Percentiles rank a stretch among this genome's conserved stretches.
These are phyloP conservation scores for Silurus meridionalis DNA, from an alignment of 2,113 vertebrate species.

Conservation along the genomic window DNA sequence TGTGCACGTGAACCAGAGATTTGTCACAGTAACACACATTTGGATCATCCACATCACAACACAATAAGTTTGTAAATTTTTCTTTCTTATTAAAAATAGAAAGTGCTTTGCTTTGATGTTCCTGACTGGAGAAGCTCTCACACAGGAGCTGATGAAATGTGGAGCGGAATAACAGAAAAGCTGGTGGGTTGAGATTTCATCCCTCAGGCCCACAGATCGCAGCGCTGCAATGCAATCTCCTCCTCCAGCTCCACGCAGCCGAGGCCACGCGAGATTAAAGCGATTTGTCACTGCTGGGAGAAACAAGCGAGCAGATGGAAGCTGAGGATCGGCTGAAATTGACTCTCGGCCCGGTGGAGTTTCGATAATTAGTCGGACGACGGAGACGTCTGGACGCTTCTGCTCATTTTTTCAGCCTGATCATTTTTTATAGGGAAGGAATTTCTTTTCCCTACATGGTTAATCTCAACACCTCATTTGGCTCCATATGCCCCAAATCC, in stretches of 20 bases:
- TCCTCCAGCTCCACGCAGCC: conserved; percentile 19
- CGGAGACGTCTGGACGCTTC: not conserved
- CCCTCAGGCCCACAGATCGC: conserved; percentile 22
- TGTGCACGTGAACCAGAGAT: not conserved
- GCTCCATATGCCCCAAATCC: not conserved
- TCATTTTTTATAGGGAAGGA: not conserved
- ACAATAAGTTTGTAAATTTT: not conserved
- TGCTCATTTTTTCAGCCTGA: conserved; percentile 12
- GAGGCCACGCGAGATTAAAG: conserved; percentile 49
- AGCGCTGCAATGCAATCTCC: conserved; percentile 39
- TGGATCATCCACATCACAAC: not conserved
- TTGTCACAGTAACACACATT: not conserved
- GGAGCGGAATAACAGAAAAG: not conserved
- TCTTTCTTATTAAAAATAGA: conserved; percentile 3
- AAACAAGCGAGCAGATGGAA: conserved; percentile 38
- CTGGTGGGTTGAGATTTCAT: conserved; percentile 3
- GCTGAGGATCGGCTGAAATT: conserved; percentile 36
- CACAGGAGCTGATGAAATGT: conserved; percentile 26
- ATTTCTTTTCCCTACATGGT: not conserved
- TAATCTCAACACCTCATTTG: not conserved
- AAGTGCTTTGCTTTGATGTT: not conserved
- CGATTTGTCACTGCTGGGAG: conserved; percentile 56
- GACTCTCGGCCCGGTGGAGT: conserved; percentile 47
- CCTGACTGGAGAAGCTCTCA: not conserved
- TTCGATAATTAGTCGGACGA: conserved; percentile 45